Percentiles rank a stretch among this genome's conserved stretches.
phyloP scores from a whole-genome alignment of 2,113 vertebrate genomes.

The Neogobius melanostomus region DNA sequence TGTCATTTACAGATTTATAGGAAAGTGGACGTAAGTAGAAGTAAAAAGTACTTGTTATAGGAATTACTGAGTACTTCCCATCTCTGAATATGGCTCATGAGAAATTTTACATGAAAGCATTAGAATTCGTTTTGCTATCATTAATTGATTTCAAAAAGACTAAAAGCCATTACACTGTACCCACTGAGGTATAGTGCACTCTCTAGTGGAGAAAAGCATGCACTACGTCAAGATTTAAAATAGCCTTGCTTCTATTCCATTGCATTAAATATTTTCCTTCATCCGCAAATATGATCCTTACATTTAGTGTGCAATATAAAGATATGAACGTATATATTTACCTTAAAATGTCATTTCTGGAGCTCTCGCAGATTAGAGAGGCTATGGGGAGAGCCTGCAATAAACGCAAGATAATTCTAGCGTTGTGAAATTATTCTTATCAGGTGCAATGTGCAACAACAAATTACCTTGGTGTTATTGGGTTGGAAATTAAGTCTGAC shows the following conservation, averaged over 20 bases:
- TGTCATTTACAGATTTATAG: too few relatives aligned
- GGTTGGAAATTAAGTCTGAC: constrained; percentile 49
- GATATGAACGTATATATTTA: constrained; percentile 19
- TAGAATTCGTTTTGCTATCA: not conserved
- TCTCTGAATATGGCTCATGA: too few relatives aligned
- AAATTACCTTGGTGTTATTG: constrained; percentile 50
- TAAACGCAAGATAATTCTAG: constrained; percentile 27
- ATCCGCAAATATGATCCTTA: not conserved
- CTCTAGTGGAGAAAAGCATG: constrained; percentile 33
- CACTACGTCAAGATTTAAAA: constrained; percentile 1
- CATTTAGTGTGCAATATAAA: constrained; percentile 1
- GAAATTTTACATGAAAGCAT: not conserved
- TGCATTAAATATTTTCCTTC: not conserved
- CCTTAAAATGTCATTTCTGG: not conserved
- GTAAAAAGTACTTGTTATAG: too few relatives aligned
- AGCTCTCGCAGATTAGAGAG: constrained; percentile 27
- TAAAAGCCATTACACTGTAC: not conserved
- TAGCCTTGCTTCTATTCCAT: not conserved
- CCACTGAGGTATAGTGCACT: constrained; percentile 25
- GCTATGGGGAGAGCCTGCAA: constrained; percentile 11
- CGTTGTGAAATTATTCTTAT: constrained; percentile 38
- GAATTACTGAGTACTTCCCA: too few relatives aligned
- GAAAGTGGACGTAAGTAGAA: too few relatives aligned
- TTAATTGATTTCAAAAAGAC: too few relatives aligned
- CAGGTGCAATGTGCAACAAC: constrained; percentile 45